Evolutionary conservation across 2,888 invertebrate genomes (phyloP), one percentile per base, ranked within the genome.

Genomic region (Lucinisca nassula): DNA sequence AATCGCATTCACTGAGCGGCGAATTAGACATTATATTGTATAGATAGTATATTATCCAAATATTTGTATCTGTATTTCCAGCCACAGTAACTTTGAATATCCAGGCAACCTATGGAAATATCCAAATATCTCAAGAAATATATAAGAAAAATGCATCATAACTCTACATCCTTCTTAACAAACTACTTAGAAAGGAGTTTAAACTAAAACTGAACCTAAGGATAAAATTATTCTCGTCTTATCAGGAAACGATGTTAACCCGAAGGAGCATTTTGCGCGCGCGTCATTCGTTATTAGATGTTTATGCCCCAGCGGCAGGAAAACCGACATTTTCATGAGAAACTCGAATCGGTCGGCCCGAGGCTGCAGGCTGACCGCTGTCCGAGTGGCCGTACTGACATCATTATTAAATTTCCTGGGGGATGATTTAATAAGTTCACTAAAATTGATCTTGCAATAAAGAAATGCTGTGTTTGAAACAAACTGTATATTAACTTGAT

Each of bases 231-330:
- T 30, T 74, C 40, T 67, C 67, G 6, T 74, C 74, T 74, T 87
- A 89, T 89, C 89, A 89, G 89, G 82, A 87, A 74, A 30, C 74
- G 2, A 45, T 27, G 40, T 74, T 74, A 38, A 79, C 89, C 89
- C 73, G 82, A 45, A 87, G 89, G 85, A 84, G 87, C 82, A 81
- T 85, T 83, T 82, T 87, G 89, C 82, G 82, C 85, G 74, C 82
- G 73, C 80, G 55, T 82, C 84, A 84, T 84, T 85, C 84, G 84
- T 89, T 80, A 78, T 78, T 45, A 32, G 35, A 49, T 79, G 86
- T 84, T 89, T 67, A 61, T 74, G 84, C 74, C 55, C 81, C 84
- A 74, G 24, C 74, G 74, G 74, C 74, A 30, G 24, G 67, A 67
- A 67, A 67, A 67, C 67, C 67, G 67, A 67, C 67, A 67, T 67